Evolutionary conservation across 1,140 invertebrate species (phyloP).

Genomic region (Aphelenchoides fujianensis): DNA sequence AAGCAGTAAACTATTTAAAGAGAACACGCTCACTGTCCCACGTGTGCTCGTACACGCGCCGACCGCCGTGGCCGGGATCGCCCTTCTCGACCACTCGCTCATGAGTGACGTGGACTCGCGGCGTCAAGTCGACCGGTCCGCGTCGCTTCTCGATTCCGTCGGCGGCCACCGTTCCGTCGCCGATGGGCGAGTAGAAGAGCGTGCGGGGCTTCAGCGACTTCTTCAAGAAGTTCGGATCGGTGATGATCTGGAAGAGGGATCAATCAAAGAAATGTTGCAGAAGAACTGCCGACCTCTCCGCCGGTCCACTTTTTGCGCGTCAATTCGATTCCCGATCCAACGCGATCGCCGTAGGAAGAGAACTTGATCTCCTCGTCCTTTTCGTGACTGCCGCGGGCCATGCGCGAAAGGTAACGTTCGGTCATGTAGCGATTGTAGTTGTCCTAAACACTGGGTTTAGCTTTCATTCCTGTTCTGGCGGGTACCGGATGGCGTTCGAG

Average conservation of each 20-base stretch:
- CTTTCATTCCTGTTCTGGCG: neutral
- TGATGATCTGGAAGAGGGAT: constrained; percentile 40
- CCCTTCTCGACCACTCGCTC: constrained; percentile 49
- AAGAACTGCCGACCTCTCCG: constrained; percentile 44
- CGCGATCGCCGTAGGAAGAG: constrained; percentile 57
- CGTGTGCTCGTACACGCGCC: constrained; percentile 33
- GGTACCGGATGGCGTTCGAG: constrained; percentile 33
- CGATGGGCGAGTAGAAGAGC: constrained; percentile 59
- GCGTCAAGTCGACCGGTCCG: constrained; percentile 53
- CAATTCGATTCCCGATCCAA: constrained; percentile 57
- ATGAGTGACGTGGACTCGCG: constrained; percentile 44
- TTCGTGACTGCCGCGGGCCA: constrained; percentile 34
- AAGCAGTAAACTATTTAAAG: neutral
- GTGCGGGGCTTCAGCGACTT: constrained; percentile 54
- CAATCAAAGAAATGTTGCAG: constrained; percentile 9
- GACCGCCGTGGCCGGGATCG: constrained; percentile 36
- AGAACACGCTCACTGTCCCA: constrained; percentile 45
- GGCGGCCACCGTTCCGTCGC: constrained; percentile 55
- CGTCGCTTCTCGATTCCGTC: constrained; percentile 60
- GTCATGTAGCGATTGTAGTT: constrained; percentile 48
- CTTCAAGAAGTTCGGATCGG: constrained; percentile 40
- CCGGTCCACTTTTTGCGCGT: constrained; percentile 52
- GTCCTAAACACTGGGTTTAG: constrained; percentile 27
- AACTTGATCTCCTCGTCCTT: constrained; percentile 48
- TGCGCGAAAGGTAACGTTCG: constrained; percentile 13